These are phyloP conservation scores for Steinernema carpocapsae DNA, from an alignment of 2,888 invertebrate species.

Conservation along the genomic window DNA sequence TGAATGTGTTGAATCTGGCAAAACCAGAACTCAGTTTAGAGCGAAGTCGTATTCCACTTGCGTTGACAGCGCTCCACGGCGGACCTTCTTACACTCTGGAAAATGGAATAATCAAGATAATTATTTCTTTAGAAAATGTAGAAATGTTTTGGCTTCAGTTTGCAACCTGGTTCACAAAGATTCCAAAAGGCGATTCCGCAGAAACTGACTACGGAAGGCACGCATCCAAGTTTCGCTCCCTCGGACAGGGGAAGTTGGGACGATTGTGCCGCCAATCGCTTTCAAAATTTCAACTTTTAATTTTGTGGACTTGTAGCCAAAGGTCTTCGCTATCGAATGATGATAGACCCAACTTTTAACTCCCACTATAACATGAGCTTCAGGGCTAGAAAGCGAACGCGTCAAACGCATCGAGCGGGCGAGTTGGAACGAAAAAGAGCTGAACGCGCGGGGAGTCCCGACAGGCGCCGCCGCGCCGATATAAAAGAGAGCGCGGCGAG, in stretches of 20 bases:
- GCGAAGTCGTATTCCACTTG: not conserved
- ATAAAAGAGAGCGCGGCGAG: slow-evolving; percentile 21
- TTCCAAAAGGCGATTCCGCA: not conserved
- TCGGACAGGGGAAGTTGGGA: too few relatives aligned
- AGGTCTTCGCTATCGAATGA: slow-evolving; percentile 8
- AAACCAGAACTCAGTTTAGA: not conserved
- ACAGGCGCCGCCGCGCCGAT: slow-evolving; percentile 30
- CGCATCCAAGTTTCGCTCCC: too few relatives aligned
- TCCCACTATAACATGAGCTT: not conserved
- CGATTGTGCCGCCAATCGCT: not conserved
- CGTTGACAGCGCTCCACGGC: not conserved
- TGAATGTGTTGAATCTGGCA: not conserved
- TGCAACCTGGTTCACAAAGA: not conserved
- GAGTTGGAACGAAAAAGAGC: slow-evolving; percentile 1
- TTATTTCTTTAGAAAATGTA: too few relatives aligned
- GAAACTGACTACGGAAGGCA: too few relatives aligned
- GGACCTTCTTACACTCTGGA: not conserved
- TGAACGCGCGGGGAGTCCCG: slow-evolving; percentile 24
- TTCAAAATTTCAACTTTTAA: not conserved
- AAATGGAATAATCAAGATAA: too few relatives aligned
- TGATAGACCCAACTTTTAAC: too few relatives aligned
- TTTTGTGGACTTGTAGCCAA: not conserved
- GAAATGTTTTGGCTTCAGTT: not conserved
- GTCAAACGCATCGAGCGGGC: slow-evolving; percentile 4
- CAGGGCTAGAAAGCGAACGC: slow-evolving; percentile 2